These are phyloP conservation scores for Mamestra configurata DNA, from an alignment of 1,140 invertebrate species.

Conservation along the genomic window DNA sequence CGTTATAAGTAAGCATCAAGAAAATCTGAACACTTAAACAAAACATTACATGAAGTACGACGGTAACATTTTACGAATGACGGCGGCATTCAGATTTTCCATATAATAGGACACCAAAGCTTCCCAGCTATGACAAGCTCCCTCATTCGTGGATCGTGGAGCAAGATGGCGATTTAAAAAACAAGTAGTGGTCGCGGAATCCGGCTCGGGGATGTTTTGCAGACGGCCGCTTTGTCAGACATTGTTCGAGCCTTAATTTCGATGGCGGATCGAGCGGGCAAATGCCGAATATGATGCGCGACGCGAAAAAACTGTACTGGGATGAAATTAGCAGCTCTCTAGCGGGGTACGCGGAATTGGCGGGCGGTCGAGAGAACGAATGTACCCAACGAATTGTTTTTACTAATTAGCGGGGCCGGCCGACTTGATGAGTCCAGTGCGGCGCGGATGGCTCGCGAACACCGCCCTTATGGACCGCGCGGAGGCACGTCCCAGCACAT, in stretches of 20 bases:
- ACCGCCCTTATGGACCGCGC: conserved; percentile 49
- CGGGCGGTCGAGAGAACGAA: conserved; percentile 85
- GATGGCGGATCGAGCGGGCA: conserved; percentile 83
- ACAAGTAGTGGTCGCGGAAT: conserved; percentile 80
- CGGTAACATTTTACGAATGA: conserved; percentile 55
- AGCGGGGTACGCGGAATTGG: conserved; percentile 85
- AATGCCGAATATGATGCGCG: conserved; percentile 87
- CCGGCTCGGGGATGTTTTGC: conserved; percentile 83
- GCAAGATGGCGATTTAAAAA: conserved; percentile 82
- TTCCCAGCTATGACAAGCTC: conserved; percentile 86
- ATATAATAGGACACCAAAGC: conserved; percentile 85
- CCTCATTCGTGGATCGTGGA: conserved; percentile 83
- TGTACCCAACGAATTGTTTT: conserved; percentile 84
- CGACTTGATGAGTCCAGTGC: conserved; percentile 77
- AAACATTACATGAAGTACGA: conserved; percentile 47
- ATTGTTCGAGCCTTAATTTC: conserved; percentile 87
- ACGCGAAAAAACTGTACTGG: conserved; percentile 85
- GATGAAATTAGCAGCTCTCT: conserved; percentile 87
- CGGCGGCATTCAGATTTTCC: conserved; percentile 79
- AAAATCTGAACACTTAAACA: conserved; percentile 26
- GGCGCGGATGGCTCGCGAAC: conserved; percentile 49
- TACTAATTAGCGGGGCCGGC: conserved; percentile 81
- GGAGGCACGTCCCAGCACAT: conserved; percentile 18
- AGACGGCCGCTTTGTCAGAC: conserved; percentile 87
- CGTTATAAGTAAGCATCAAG: background rate